Conservation (phyloP, 2,888 invertebrate species). For the Onthophagus sagittarius region DNA sequence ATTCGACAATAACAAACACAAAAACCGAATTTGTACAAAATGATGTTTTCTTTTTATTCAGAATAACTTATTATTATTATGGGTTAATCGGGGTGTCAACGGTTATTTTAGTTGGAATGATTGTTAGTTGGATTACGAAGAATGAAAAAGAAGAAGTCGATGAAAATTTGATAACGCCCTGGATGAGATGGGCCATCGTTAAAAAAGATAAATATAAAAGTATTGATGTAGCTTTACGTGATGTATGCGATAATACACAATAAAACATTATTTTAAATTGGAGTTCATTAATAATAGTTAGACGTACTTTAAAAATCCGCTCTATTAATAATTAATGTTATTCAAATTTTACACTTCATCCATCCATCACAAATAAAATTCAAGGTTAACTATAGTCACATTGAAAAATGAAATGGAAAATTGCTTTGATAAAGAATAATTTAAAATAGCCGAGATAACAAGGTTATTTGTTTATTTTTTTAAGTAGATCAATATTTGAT, state of each 20-base stretch:
- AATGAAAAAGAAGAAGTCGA: slow-evolving; percentile 21
- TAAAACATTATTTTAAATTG: neutral
- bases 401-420: neutral
- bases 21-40: neutral
- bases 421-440: neutral
- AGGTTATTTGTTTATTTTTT: neutral
- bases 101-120: slow-evolving; percentile 24
- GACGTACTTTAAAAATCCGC: neutral
- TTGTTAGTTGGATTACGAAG: slow-evolving; percentile 27
- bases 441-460: neutral
- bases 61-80: slow-evolving; percentile 30
- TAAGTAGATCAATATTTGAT: neutral
- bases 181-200: slow-evolving; percentile 21
- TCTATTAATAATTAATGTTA: neutral
- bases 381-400: neutral
- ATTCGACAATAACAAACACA: neutral
- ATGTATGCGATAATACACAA: neutral
- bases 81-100: slow-evolving; percentile 23
- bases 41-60: slow-evolving; percentile 24
- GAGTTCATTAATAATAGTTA: neutral
- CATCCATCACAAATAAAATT: neutral
- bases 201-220: slow-evolving; percentile 10
- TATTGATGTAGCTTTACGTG: neutral
- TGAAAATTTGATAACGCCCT: slow-evolving; percentile 26
- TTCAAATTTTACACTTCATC: neutral